Percentiles rank a stretch among this genome's conserved stretches.
Conservation (phyloP, 2,113 vertebrate species). For the Euleptes europaea region DNA sequence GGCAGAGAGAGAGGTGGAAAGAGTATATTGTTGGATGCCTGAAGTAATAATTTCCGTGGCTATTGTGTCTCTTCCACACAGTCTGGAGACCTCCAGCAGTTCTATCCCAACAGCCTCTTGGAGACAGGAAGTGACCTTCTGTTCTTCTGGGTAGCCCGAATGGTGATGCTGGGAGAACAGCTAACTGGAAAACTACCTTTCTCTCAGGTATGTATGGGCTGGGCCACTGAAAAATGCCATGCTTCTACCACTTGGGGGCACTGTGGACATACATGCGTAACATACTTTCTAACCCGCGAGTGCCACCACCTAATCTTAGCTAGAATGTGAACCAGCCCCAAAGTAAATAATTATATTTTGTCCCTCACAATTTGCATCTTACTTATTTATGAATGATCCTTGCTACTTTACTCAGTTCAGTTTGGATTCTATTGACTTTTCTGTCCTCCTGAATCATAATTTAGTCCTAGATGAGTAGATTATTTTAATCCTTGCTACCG, state of each 20-base stretch:
- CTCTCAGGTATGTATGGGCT: slow-evolving; percentile 80
- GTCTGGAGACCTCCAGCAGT: slow-evolving; percentile 80
- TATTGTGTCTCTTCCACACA: slow-evolving; percentile 33
- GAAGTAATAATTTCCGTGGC: neutral
- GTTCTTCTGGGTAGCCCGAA: slow-evolving; percentile 93
- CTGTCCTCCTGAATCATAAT: neutral
- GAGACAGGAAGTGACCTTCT: slow-evolving; percentile 92
- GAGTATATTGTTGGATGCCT: neutral
- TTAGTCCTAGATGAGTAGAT: neutral
- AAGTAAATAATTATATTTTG: neutral
- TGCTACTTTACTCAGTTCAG: neutral
- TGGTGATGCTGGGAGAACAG: slow-evolving; percentile 91
- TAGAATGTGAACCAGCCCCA: neutral
- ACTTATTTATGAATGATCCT: neutral
- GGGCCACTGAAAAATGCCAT: neutral
- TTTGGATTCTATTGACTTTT: neutral
- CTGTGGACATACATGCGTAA: neutral
- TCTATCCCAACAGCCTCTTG: slow-evolving; percentile 87
- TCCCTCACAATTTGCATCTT: neutral
- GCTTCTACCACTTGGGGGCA: neutral
- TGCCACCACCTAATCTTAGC: neutral
- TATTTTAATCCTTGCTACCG: neutral
- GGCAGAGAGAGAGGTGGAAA: neutral
- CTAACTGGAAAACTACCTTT: slow-evolving; percentile 89
- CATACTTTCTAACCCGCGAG: neutral